Conservation (phyloP, 1,140 invertebrate genomes). For the Tribolium castaneum region DNA sequence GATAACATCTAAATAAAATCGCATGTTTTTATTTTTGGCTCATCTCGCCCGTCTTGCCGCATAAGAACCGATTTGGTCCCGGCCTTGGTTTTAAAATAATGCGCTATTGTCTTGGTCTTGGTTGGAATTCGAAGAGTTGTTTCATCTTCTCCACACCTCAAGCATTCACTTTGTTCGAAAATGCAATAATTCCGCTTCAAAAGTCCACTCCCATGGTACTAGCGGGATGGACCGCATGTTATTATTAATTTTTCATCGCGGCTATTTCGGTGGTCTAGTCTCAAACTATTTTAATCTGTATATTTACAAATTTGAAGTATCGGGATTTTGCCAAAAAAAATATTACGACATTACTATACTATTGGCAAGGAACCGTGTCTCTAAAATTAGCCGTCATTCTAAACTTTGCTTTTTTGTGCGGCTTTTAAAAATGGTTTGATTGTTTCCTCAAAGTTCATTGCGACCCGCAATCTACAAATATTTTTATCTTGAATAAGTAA, state of each 20-base stretch:
- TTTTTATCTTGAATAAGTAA: neutral
- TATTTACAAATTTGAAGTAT: slow-evolving; percentile 24
- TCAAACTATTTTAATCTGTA: slow-evolving; percentile 14
- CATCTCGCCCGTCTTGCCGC: neutral
- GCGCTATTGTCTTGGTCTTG: neutral
- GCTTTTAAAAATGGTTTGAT: slow-evolving; percentile 5
- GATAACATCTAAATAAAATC: neutral
- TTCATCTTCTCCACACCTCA: neutral
- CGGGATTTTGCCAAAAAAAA: slow-evolving; percentile 18
- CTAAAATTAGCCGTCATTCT: slow-evolving; percentile 48
- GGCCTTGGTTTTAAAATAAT: neutral
- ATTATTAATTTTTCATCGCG: neutral
- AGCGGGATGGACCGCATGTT: neutral
- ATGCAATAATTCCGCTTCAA: neutral
- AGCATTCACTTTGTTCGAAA: neutral
- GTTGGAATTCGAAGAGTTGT: neutral
- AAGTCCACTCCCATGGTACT: neutral
- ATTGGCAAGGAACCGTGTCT: slow-evolving; percentile 44
- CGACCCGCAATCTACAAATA: neutral
- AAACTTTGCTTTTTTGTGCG: neutral
- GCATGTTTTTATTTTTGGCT: neutral
- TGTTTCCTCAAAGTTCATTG: neutral
- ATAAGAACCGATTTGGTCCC: neutral
- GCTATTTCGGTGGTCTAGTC: slow-evolving; percentile 17
- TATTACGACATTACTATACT: slow-evolving; percentile 39